These are phyloP conservation scores for Clupea harengus DNA, from an alignment of 2,113 vertebrate genomes.

Conservation along the genomic window DNA sequence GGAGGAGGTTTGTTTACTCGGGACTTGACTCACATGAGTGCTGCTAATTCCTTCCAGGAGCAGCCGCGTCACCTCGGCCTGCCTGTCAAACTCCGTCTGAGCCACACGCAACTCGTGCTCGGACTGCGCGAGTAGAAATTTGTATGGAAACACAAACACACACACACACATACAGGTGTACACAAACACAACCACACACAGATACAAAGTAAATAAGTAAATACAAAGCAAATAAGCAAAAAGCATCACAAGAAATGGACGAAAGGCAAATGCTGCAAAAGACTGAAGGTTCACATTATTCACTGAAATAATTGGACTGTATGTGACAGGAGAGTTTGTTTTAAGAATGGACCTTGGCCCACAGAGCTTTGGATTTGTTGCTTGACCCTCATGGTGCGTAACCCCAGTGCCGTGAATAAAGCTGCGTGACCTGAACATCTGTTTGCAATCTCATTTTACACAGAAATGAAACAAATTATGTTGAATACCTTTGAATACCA, in stretches of 20 bases:
- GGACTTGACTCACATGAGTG: slow-evolving; percentile 63
- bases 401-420: too few relatives aligned
- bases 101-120: slow-evolving; percentile 89
- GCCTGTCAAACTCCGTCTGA: slow-evolving; percentile 92
- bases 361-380: too few relatives aligned
- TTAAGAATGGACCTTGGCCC: too few relatives aligned
- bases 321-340: too few relatives aligned
- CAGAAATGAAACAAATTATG: too few relatives aligned
- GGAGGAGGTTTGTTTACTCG: too few relatives aligned
- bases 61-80: slow-evolving; percentile 89
- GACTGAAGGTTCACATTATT: too few relatives aligned
- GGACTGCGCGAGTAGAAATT: slow-evolving; percentile 46
- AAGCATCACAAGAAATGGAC: background rate
- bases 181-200: slow-evolving; percentile 13
- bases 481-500: too few relatives aligned
- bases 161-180: background rate
- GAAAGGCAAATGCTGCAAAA: background rate
- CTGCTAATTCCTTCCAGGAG: slow-evolving; percentile 93
- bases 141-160: slow-evolving; percentile 6
- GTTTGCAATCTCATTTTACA: too few relatives aligned
- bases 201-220: background rate
- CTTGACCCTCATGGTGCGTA: too few relatives aligned
- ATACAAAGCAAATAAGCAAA: background rate
- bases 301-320: too few relatives aligned
- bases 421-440: too few relatives aligned